Evolutionary conservation across 2,888 invertebrate genomes (phyloP).

Genomic region (Tineola bisselliella): DNA sequence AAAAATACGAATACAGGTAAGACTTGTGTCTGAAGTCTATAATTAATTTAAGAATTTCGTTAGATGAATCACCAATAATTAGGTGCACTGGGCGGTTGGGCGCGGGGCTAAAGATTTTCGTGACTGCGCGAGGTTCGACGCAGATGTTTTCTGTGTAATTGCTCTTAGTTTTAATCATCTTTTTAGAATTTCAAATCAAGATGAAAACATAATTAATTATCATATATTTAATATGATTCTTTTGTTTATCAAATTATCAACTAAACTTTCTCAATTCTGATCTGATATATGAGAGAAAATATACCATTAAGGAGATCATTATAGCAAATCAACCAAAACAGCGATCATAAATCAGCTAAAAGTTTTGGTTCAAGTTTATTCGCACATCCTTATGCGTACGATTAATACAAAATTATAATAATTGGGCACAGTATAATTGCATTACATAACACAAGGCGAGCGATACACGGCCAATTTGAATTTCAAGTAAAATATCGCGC

Average conservation of each 20-base stretch:
- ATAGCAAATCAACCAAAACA: slow-evolving; percentile 2
- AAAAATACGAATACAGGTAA: slow-evolving; percentile 57
- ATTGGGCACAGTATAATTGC: slow-evolving; percentile 59
- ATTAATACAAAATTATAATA: slow-evolving; percentile 67
- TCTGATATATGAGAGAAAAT: not conserved
- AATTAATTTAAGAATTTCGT: slow-evolving; percentile 60
- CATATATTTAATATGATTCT: not conserved
- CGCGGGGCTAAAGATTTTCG: slow-evolving; percentile 33
- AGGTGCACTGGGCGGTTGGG: slow-evolving; percentile 29
- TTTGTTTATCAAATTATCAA: not conserved
- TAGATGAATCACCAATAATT: slow-evolving; percentile 64
- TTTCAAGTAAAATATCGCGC: slow-evolving; percentile 63
- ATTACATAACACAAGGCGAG: slow-evolving; percentile 55
- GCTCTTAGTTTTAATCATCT: slow-evolving; percentile 47
- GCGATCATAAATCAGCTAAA: slow-evolving; percentile 46
- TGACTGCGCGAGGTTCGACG: slow-evolving; percentile 40
- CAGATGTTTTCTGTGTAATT: slow-evolving; percentile 61
- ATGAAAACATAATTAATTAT: slow-evolving; percentile 3
- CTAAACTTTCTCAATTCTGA: not conserved
- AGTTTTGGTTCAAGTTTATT: slow-evolving; percentile 54
- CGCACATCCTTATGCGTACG: slow-evolving; percentile 60
- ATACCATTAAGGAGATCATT: slow-evolving; percentile 5
- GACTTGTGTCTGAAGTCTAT: slow-evolving; percentile 44
- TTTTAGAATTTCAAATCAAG: slow-evolving; percentile 27
- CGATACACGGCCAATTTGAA: slow-evolving; percentile 57